Conservation (phyloP, 2,888 invertebrate genomes). For the Pseudococcus longispinus region DNA sequence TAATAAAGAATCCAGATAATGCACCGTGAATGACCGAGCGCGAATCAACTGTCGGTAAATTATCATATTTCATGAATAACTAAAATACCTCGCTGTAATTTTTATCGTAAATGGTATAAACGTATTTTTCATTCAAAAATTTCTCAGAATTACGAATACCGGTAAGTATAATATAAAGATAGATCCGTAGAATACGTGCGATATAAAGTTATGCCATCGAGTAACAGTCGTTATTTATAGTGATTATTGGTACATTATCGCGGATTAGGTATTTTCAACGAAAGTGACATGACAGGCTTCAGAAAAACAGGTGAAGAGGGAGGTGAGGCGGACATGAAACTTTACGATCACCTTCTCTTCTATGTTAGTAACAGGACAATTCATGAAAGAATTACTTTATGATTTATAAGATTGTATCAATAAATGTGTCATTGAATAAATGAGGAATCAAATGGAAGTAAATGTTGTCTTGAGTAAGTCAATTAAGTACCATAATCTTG, state of each 20-base stretch:
- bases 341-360: no score
- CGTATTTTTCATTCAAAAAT: not conserved
- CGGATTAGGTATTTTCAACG: not conserved
- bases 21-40: not conserved
- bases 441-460: no score
- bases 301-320: not conserved
- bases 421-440: no score
- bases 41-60: not conserved
- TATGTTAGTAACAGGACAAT: no score
- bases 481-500: no score
- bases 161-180: no score
- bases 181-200: not conserved
- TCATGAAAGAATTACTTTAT: no score
- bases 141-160: not conserved
- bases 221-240: not conserved
- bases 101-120: not conserved
- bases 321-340: not conserved
- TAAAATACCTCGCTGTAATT: not conserved
- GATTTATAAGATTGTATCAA: no score
- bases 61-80: not conserved
- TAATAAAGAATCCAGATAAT: constrained; percentile 10
- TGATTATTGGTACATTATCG: not conserved
- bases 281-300: not conserved
- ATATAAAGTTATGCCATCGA: not conserved
- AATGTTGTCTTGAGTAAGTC: no score